Evolutionary conservation across 1,140 invertebrate genomes (phyloP), one percentile per base, ranked within the genome.

Genomic region (Tribolium castaneum): DNA sequence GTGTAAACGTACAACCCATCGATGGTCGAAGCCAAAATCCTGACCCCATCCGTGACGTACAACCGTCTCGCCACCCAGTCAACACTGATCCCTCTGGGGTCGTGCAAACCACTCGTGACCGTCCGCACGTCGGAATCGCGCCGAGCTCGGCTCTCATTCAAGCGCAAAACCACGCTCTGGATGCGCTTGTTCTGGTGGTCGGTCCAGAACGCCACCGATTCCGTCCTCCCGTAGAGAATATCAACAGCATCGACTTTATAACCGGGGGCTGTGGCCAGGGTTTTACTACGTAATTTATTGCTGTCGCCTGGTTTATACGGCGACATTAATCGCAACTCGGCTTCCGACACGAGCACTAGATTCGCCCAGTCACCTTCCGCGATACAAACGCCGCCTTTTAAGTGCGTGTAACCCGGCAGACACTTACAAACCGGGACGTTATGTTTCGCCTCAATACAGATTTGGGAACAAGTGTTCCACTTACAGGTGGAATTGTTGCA

Each of bases 31-130:
- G 91, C 90, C 35, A 89, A 89, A 49, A 96, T 91, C 73, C 88
- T 79, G 59, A 85, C 91, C 22, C 90, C 89, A 86, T 95, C 94
- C 4, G 93, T 91, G 86, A 93, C 93, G 86, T 96, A 97, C 12
- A 97, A 86, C 70, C 91, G 88, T 76, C 90, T 89, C 0, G 91
- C 90, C 3, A 94, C 87, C 91, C 93, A 95, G 87, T 97, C 95
- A 13, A 97, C 90, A 3, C 93, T 91, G 45, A 97, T 86, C 9
- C 94, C 94, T 82, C 93, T 90, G 0, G 95, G 93, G 70, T 90
- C 88, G 12, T 87, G 85, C 34, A 91, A 82, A 76, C 88, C 88
- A 78, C 85, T 87, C 4, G 86, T 70, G 3, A 85, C 80, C 9
- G 84, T 82, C 45, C 82, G 75, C 4, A 80, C 70, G 25, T 86